Percentiles rank a stretch among this genome's conserved stretches.
Conservation (phyloP, 2,888 invertebrate species). For the Epirrhoe tristata region DNA sequence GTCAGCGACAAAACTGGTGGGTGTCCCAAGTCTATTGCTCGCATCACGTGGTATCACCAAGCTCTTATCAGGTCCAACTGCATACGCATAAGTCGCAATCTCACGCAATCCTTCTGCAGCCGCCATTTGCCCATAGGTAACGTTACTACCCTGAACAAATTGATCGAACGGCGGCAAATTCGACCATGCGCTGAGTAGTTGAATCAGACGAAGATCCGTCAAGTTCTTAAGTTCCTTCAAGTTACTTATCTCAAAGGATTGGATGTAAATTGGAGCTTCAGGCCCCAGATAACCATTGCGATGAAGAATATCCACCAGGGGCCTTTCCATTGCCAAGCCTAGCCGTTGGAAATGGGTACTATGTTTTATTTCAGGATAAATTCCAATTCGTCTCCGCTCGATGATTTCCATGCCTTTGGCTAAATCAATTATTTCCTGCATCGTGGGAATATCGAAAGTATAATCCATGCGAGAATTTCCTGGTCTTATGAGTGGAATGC, state of each 20-base stretch:
- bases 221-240: slow-evolving; percentile 69
- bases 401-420: slow-evolving; percentile 70
- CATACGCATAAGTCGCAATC: slow-evolving; percentile 72
- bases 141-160: slow-evolving; percentile 53
- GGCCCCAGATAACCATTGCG: slow-evolving; percentile 66
- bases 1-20: slow-evolving; percentile 66
- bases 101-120: slow-evolving; percentile 69
- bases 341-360: slow-evolving; percentile 68
- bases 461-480: slow-evolving; percentile 73
- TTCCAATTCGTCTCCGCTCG: slow-evolving; percentile 65
- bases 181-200: slow-evolving; percentile 56
- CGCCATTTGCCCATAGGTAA: slow-evolving; percentile 74
- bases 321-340: slow-evolving; percentile 69
- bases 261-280: slow-evolving; percentile 70
- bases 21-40: slow-evolving; percentile 59
- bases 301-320: slow-evolving; percentile 68
- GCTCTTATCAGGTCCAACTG: slow-evolving; percentile 74
- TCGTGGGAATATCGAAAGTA: slow-evolving; percentile 67
- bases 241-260: slow-evolving; percentile 77
- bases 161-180: slow-evolving; percentile 68
- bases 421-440: slow-evolving; percentile 77
- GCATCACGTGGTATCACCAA: slow-evolving; percentile 70
- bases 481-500: slow-evolving; percentile 68
- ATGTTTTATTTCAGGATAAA: slow-evolving; percentile 79
- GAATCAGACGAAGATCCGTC: slow-evolving; percentile 69